Evolutionary conservation across 2,888 invertebrate genomes (phyloP), one percentile per base, ranked within the genome.

Genomic region (Idaea dimidiata): DNA sequence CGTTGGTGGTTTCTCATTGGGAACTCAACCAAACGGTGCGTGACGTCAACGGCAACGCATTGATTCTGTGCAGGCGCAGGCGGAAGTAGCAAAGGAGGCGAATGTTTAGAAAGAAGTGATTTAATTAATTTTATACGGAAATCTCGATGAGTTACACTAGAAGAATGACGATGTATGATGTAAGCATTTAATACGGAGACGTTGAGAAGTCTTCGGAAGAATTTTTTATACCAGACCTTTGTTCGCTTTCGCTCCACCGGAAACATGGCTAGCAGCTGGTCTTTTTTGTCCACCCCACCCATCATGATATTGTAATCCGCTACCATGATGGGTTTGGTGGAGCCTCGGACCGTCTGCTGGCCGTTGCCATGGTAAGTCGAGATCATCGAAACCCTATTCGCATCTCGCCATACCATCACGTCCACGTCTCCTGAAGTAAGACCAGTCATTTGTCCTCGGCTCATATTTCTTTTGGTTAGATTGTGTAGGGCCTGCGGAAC

Each of bases 161-260:
- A 16, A 55, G 16, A 16, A 7, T 17, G 32, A 24, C 24, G 24
- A 24, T 24, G 59, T 14, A 57, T 56, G 18, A 53, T 69, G 59
- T 53, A 67, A 0, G 68, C 57, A 57, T 75, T 75, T 0, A 72
- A 31, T 2, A 70, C 63, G 43, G 67, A 67, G n/a, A 57, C 66
- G 31, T 72, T 71, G n/a, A 71, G 62, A 0, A 69, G 67, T 57
- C 61, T 57, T 18, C 61, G 66, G 56, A 71, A 73, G 54, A 68
- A 31, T 17, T 68, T 73, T 54, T 71, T 73, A 55, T 75, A 77
- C 68, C 75, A 75, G 0, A 73, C 61, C 16, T 59, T 54, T 16
- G 63, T 69, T 53, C 67, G 64, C 60, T 66, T 67, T 17, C 69
- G 56, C 59, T 70, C 71, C 7, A 72, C 60, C 3, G 68, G 65